phyloP scores from a whole-genome alignment of 2,888 invertebrate genomes.

The Cantharis rustica region DNA sequence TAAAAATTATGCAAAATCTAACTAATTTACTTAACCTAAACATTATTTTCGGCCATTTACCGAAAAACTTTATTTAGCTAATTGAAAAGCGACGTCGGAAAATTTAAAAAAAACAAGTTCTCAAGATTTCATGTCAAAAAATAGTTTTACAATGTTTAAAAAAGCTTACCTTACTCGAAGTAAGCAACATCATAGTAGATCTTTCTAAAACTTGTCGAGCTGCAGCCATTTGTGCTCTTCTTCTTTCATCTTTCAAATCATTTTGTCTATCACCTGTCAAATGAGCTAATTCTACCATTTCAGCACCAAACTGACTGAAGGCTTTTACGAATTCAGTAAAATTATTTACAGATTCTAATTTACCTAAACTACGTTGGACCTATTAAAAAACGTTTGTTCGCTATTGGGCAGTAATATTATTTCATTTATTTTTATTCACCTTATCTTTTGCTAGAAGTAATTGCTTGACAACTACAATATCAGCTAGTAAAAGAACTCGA shows the following conservation, averaged over 20 bases:
- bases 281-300: slow-evolving; percentile 98
- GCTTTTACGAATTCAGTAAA: slow-evolving; percentile 98
- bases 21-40: no score
- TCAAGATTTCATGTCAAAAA: no score
- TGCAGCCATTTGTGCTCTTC: slow-evolving; percentile 95
- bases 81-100: no score
- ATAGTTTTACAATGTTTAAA: background rate
- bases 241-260: slow-evolving; percentile 89
- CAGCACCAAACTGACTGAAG: slow-evolving; percentile 97
- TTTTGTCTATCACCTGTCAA: slow-evolving; percentile 83
- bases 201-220: slow-evolving; percentile 94
- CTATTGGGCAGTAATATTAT: background rate
- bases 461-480: slow-evolving; percentile 97
- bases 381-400: slow-evolving; percentile 42
- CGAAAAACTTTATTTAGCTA: no score
- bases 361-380: slow-evolving; percentile 81
- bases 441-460: slow-evolving; percentile 94
- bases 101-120: no score
- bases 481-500: slow-evolving; percentile 91
- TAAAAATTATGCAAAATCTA: no score
- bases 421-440: slow-evolving; percentile 57
- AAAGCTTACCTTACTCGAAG: slow-evolving; percentile 85
- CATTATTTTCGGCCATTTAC: no score
- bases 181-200: slow-evolving; percentile 95
- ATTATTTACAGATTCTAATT: slow-evolving; percentile 85